Base-by-base conservation (phyloP, 2,797 vertebrate genomes). In the Passerculus sandwichensis region DNA sequence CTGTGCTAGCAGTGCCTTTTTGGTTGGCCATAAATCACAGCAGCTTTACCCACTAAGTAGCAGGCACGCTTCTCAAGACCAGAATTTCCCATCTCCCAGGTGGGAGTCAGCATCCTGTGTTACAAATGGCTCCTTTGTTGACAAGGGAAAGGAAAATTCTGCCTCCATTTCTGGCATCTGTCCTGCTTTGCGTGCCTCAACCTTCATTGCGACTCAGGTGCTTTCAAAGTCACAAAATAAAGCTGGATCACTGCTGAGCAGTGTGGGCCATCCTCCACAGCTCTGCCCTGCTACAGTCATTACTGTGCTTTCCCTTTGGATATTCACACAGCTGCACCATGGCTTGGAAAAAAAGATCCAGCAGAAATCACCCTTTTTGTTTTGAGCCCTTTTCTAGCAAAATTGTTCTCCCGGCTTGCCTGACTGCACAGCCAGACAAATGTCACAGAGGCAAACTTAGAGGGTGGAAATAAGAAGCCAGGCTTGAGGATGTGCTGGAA, bases 1-100 rank as follows among this genome's bases (percentile, higher is more conserved):
- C 57, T 64, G 13, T 38, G 57, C 62, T 82, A 67, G 50, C 32
- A 59, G 47, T 12, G 22, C n/a, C 36, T n/a, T 71, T 76, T 34
- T 50, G 61, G 36, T 15, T 44, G 62, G 65, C 38, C 64, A 80
- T 57, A 90, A 59, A 73, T 62, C 40, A 86, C 44, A 69, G 26
- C 44, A 66, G 78, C 64, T 93, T 78, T 51, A 78, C 76, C 19
- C 50, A 29, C 62, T 50, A 45, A 85, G 40, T 3, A 76, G 44
- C 54, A 71, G 50, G 73, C 36, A 36, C 0, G 0, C 56, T 51
- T 40, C 0, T 0, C 11, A 69, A 26, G 48, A 47, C 53, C 71
- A 89, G 67, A 79, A 84, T 57, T 85, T 76, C 81, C 48, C 0
- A 0, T 47, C 36, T 38, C 27, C 27, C 54, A 1, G 1, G 48